These are phyloP conservation scores for Ceratosolen solmsi DNA, from an alignment of 1,140 invertebrate genomes.

Conservation along the genomic window DNA sequence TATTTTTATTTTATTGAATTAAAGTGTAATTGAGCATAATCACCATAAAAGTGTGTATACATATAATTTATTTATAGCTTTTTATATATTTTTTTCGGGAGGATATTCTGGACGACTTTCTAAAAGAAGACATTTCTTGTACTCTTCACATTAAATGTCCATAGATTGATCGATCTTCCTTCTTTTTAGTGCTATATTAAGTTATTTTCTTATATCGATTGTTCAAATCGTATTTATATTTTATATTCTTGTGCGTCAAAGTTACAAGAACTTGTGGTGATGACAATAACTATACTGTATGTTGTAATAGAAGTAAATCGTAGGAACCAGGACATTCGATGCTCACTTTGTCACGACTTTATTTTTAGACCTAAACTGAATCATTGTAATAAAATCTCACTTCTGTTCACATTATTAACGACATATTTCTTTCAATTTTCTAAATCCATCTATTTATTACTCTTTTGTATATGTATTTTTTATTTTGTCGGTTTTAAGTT, in stretches of 20 bases:
- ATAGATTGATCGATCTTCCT: constrained; percentile 14
- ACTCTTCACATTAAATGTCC: constrained; percentile 17
- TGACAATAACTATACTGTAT: background rate
- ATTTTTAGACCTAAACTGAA: constrained; percentile 8
- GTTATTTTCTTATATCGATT: background rate
- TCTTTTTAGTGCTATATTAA: constrained; percentile 7
- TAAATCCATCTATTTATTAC: background rate
- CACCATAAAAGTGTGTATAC: constrained; percentile 55
- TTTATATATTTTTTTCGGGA: constrained; percentile 47
- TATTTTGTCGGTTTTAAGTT: background rate
- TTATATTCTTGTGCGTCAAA: constrained; percentile 6
- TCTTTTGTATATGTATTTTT: background rate
- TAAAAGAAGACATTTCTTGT: constrained; percentile 48
- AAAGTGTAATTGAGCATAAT: constrained; percentile 66
- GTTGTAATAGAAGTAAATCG: background rate
- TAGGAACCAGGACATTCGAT: constrained; percentile 33
- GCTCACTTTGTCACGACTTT: constrained; percentile 14
- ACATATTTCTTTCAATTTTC: background rate
- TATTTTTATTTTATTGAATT: constrained; percentile 45
- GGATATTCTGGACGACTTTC: constrained; percentile 47
- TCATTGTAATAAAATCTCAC: background rate
- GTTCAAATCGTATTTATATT: background rate
- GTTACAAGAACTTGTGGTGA: background rate
- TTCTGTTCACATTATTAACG: background rate
- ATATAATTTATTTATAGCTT: constrained; percentile 58